A percentile compares a stretch with the other conserved stretches of the same genome.
phyloP scores from a whole-genome alignment of 2,888 invertebrate species.

The Operophtera brumata region DNA sequence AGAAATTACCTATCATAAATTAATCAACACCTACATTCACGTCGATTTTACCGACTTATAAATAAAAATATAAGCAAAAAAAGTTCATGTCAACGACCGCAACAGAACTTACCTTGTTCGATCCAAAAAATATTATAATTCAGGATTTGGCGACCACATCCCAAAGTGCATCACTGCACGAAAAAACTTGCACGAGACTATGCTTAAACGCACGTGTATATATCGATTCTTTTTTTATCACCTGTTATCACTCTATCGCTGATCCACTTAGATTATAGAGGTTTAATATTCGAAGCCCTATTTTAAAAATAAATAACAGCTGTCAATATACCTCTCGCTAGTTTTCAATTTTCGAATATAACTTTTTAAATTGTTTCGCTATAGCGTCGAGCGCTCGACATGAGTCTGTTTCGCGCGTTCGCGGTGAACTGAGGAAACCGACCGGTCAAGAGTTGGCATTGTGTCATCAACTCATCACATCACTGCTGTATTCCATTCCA shows the following conservation, averaged over 20 bases:
- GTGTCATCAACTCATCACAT: too few relatives aligned
- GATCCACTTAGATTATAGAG: conserved; percentile 20
- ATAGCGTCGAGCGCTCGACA: conserved; percentile 56
- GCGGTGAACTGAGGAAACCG: conserved; percentile 62
- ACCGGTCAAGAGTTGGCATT: conserved; percentile 64
- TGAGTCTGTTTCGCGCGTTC: conserved; percentile 55
- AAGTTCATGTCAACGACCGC: conserved; percentile 54
- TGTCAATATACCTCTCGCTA: conserved; percentile 35
- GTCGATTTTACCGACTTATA: conserved; percentile 15
- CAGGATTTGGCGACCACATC: conserved; percentile 54
- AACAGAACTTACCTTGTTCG: conserved; percentile 63
- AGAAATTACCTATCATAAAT: conserved; percentile 18
- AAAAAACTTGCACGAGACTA: conserved; percentile 43
- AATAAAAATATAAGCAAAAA: conserved; percentile 26
- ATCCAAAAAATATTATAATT: conserved; percentile 60
- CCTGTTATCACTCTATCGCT: conserved; percentile 43
- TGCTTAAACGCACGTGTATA: conserved; percentile 45
- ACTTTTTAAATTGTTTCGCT: conserved; percentile 42
- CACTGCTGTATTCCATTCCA: conserved; percentile 52
- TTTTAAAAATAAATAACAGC: conserved; percentile 28
- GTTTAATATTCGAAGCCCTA: conserved; percentile 15
- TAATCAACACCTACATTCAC: conserved; percentile 9
- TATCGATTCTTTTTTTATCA: conserved; percentile 61
- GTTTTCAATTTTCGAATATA: conserved; percentile 24
- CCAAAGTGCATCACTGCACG: conserved; percentile 64